Percentiles rank a stretch among this genome's conserved stretches.
Conservation (phyloP, 2,888 invertebrate species). For the Phragmatobia fuliginosa region DNA sequence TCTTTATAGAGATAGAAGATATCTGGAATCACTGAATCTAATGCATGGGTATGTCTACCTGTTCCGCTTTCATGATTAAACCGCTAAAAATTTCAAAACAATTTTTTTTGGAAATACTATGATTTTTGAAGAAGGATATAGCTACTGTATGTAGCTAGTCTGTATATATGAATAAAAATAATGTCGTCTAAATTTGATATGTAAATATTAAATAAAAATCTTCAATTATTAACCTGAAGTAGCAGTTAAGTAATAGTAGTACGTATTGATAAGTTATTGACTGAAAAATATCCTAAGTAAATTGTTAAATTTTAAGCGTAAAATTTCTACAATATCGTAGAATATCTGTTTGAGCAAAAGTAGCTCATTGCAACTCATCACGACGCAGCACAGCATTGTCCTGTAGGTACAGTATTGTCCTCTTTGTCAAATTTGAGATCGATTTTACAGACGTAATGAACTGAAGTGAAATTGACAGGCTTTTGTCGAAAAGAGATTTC, state of each 20-base stretch:
- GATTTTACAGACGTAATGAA: conserved; percentile 23
- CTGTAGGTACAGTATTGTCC: not conserved
- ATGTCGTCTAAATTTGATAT: too few relatives aligned
- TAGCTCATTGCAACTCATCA: not conserved
- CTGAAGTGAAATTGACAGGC: conserved; percentile 10
- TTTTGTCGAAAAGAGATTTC: not conserved
- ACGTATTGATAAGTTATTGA: too few relatives aligned
- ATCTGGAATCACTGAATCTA: not conserved
- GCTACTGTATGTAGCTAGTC: too few relatives aligned
- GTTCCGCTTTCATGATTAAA: too few relatives aligned
- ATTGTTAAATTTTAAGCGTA: too few relatives aligned
- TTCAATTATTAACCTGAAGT: not conserved
- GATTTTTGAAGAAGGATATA: too few relatives aligned
- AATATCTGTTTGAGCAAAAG: not conserved
- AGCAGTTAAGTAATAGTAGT: not conserved
- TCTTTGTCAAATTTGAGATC: not conserved
- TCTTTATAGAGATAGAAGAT: not conserved
- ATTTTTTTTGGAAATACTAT: too few relatives aligned
- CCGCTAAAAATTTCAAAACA: too few relatives aligned
- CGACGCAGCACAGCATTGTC: not conserved
- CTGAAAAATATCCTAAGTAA: too few relatives aligned
- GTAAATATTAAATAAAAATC: not conserved
- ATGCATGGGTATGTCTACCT: too few relatives aligned
- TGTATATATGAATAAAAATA: too few relatives aligned
- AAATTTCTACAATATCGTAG: not conserved